Evolutionary conservation across 1,140 invertebrate species (phyloP).

Genomic region (Cheumatopsyche charites): DNA sequence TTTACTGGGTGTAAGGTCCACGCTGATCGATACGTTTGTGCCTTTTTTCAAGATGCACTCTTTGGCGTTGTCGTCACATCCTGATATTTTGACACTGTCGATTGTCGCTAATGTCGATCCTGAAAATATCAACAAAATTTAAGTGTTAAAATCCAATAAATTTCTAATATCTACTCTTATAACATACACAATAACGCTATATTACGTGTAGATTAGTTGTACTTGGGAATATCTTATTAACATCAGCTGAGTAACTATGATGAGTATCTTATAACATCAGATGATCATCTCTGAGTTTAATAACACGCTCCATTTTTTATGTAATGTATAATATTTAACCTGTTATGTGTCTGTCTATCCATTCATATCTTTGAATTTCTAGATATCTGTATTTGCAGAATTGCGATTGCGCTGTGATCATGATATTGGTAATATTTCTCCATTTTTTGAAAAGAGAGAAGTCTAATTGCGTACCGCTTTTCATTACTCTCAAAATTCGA

Average conservation of each 20-base stretch:
- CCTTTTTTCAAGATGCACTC: constrained; percentile 67
- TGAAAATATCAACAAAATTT: constrained; percentile 50
- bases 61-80: constrained; percentile 61
- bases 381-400: too few species aligned
- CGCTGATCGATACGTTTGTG: constrained; percentile 65
- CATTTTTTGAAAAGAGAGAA: too few species aligned
- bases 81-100: constrained; percentile 61
- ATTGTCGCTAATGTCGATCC: constrained; percentile 67
- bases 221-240: not conserved
- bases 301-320: not conserved
- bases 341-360: too few species aligned
- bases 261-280: not conserved
- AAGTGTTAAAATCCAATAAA: not conserved
- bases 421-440: too few species aligned
- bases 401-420: too few species aligned
- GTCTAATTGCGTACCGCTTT: too few species aligned
- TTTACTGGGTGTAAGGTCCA: constrained; percentile 67
- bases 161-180: not conserved
- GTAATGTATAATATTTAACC: too few species aligned
- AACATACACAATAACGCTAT: not conserved
- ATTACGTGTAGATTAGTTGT: not conserved
- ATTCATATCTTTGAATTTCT: too few species aligned
- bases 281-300: not conserved
- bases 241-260: not conserved
- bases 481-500: too few species aligned